A percentile compares a stretch with the other conserved stretches of the same genome.
Evolutionary conservation across 1,140 invertebrate genomes (phyloP).

Genomic region (Diachasmimorpha longicaudata): DNA sequence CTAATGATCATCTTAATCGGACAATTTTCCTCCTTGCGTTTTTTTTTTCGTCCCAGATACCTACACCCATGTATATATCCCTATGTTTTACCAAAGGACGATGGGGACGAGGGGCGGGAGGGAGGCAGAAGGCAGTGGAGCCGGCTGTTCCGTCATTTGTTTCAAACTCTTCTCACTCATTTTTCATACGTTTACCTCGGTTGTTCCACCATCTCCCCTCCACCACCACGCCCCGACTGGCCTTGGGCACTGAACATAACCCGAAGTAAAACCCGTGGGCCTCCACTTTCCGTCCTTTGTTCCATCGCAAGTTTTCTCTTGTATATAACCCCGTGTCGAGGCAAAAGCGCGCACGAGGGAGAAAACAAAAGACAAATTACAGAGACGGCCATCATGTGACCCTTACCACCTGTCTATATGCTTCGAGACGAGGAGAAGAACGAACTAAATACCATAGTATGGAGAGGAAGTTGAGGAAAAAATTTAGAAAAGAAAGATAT

Average conservation of each 20-base stretch:
- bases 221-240: conserved; percentile 29
- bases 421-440: conserved; percentile 9
- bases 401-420: conserved; percentile 53
- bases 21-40: neutral
- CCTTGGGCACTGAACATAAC: neutral
- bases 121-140: conserved; percentile 34
- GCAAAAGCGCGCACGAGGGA: conserved; percentile 30
- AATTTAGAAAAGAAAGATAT: conserved; percentile 3
- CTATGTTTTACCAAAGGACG: neutral
- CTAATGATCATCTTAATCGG: neutral
- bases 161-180: conserved; percentile 56
- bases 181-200: conserved; percentile 50
- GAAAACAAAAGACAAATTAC: conserved; percentile 63
- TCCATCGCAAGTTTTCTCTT: conserved; percentile 25
- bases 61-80: neutral
- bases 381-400: conserved; percentile 51
- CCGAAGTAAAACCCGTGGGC: conserved; percentile 6
- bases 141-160: conserved; percentile 53
- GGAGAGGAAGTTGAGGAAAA: neutral
- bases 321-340: conserved; percentile 18
- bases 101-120: neutral
- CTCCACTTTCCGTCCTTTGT: conserved; percentile 55
- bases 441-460: neutral
- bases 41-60: neutral
- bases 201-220: conserved; percentile 27